These are phyloP conservation scores for Alloscopus bannaensis DNA, from an alignment of 2,888 invertebrate species.

Conservation along the genomic window DNA sequence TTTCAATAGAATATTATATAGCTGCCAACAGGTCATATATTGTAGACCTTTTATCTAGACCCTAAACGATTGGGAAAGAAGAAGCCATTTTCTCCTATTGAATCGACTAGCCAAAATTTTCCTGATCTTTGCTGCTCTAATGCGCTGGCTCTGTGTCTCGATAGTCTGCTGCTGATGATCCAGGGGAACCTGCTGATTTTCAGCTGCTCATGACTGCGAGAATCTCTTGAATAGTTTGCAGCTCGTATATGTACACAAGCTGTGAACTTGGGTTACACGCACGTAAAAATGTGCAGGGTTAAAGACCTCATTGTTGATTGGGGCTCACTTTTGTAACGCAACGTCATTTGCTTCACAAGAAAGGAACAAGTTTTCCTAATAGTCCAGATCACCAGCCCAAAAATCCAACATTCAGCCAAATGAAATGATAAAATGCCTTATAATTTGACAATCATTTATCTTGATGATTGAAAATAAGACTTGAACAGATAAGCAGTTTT, in stretches of 20 bases:
- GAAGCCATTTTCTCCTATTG: slow-evolving; percentile 20
- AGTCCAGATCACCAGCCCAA: slow-evolving; percentile 36
- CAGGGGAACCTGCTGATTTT: slow-evolving; percentile 48
- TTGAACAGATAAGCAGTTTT: slow-evolving; percentile 33
- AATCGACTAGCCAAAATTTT: slow-evolving; percentile 36
- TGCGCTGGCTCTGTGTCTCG: no score
- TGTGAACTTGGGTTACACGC: not conserved
- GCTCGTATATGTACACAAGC: not conserved
- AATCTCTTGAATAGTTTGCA: no score
- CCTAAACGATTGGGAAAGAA: not conserved
- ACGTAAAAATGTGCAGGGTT: slow-evolving; percentile 48
- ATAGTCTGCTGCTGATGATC: slow-evolving; percentile 21
- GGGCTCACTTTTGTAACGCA: slow-evolving; percentile 2
- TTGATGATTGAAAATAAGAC: slow-evolving; percentile 43
- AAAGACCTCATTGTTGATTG: slow-evolving; percentile 56
- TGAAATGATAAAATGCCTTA: slow-evolving; percentile 55
- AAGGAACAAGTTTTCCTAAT: slow-evolving; percentile 54
- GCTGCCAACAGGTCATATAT: no score
- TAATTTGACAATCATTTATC: slow-evolving; percentile 58
- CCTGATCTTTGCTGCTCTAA: slow-evolving; percentile 10
- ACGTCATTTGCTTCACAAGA: slow-evolving; percentile 3
- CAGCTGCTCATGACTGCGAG: slow-evolving; percentile 25
- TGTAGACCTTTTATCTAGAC: no score
- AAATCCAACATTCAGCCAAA: slow-evolving; percentile 5
- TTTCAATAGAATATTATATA: no score